These are phyloP conservation scores for Hypsibius dujardini DNA, from an alignment of 1,140 invertebrate genomes.

Conservation along the genomic window DNA sequence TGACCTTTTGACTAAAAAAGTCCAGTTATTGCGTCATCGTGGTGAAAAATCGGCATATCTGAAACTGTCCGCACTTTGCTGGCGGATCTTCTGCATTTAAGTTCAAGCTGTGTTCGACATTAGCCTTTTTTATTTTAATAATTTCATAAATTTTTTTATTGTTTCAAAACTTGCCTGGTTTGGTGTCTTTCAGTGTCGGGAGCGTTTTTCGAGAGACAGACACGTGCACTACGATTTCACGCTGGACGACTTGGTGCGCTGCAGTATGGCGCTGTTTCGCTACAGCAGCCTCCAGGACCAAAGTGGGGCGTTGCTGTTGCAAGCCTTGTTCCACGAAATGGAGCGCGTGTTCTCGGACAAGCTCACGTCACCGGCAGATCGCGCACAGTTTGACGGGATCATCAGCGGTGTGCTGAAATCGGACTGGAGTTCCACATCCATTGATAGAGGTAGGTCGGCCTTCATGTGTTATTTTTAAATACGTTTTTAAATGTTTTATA, in stretches of 20 bases:
- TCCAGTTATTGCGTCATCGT: no score
- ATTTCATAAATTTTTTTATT: constrained; percentile 20
- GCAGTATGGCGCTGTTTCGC: constrained; percentile 47
- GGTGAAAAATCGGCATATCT: no score
- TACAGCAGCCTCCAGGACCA: constrained; percentile 35
- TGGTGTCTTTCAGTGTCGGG: no score
- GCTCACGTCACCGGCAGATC: constrained; percentile 34
- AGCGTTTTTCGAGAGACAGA: constrained; percentile 2
- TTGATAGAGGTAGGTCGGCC: constrained; percentile 25
- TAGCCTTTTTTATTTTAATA: constrained; percentile 18
- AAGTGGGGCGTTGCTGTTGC: constrained; percentile 50
- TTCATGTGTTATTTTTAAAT: neutral
- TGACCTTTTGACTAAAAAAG: no score
- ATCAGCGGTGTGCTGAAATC: constrained; percentile 17
- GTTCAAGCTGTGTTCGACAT: constrained; percentile 28
- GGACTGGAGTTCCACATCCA: constrained; percentile 21
- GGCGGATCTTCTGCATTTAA: no score
- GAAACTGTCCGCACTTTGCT: no score
- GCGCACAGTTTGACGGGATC: constrained; percentile 25
- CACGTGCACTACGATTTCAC: constrained; percentile 42
- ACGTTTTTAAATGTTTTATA: no score
- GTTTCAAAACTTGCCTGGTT: neutral
- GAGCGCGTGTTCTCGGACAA: constrained; percentile 83
- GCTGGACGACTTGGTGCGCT: constrained; percentile 49
- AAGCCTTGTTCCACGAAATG: constrained; percentile 79